Evolutionary conservation across 2,888 invertebrate species (phyloP).

Genomic region (Rhopalosiphum nymphaeae): DNA sequence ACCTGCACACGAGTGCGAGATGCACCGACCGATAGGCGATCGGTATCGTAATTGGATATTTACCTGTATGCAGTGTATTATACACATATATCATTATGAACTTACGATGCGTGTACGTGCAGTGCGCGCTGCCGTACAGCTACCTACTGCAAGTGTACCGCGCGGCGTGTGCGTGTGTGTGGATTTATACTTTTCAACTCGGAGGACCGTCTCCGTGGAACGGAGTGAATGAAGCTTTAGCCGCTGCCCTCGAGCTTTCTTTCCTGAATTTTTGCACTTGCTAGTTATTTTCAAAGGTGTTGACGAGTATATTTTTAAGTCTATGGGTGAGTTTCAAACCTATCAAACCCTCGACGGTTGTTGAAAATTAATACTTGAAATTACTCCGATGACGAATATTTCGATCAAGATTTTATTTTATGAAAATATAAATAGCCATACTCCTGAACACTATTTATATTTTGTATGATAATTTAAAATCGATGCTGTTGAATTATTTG

Average conservation of each 20-base stretch:
- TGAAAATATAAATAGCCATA: not conserved
- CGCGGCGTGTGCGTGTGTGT: not conserved
- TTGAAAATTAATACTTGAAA: not conserved
- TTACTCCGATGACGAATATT: not conserved
- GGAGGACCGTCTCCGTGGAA: no score
- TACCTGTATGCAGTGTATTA: not conserved
- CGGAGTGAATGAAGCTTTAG: no score
- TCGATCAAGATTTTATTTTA: not conserved
- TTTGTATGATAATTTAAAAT: not conserved
- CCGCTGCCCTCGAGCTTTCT: no score
- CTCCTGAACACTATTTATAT: not conserved
- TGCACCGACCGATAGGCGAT: not conserved
- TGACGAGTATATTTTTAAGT: not conserved
- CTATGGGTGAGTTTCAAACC: not conserved
- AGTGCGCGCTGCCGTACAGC: no score
- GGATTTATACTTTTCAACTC: no score
- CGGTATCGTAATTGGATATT: not conserved
- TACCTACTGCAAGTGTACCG: not conserved
- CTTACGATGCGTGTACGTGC: not conserved
- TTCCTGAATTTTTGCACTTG: not conserved
- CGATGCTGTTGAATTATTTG: not conserved
- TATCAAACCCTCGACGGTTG: not conserved
- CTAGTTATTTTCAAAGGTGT: not conserved
- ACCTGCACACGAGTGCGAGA: not conserved
- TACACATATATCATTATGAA: no score